Evolutionary conservation across 1,140 invertebrate genomes (phyloP).

Genomic region (Plectrocnemia conspersa): DNA sequence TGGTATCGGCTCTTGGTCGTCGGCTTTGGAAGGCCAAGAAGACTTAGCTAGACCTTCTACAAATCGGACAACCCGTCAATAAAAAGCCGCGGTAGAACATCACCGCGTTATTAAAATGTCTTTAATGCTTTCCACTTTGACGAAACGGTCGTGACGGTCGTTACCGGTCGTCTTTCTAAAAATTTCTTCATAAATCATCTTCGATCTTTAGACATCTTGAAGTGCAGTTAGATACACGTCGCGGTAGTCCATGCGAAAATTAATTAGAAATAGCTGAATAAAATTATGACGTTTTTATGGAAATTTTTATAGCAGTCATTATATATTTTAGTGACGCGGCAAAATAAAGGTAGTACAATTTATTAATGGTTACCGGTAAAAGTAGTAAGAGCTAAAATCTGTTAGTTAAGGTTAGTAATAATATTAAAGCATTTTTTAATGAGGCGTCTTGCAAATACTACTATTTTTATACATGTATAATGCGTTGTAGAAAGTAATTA

Average conservation of each 20-base stretch:
- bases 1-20: slow-evolving; percentile 27
- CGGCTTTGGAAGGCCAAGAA: too few species aligned
- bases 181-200: too few species aligned
- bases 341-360: slow-evolving; percentile 15
- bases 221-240: too few species aligned
- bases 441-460: too few species aligned
- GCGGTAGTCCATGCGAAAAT: neutral
- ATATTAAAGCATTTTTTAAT: slow-evolving; percentile 13
- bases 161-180: too few species aligned
- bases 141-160: too few species aligned
- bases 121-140: too few species aligned
- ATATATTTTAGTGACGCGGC: slow-evolving; percentile 8
- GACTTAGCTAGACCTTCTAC: slow-evolving; percentile 15
- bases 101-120: slow-evolving; percentile 18
- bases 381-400: slow-evolving; percentile 15
- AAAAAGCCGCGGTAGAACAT: slow-evolving; percentile 7
- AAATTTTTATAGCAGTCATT: slow-evolving; percentile 1
- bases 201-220: too few species aligned
- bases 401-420: slow-evolving; percentile 13
- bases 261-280: neutral
- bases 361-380: slow-evolving; percentile 11
- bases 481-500: too few species aligned
- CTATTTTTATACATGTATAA: too few species aligned
- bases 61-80: slow-evolving; percentile 16
- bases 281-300: neutral